These are phyloP conservation scores for Oryzias curvinotus DNA, from an alignment of 2,113 vertebrate genomes.

Conservation along the genomic window DNA sequence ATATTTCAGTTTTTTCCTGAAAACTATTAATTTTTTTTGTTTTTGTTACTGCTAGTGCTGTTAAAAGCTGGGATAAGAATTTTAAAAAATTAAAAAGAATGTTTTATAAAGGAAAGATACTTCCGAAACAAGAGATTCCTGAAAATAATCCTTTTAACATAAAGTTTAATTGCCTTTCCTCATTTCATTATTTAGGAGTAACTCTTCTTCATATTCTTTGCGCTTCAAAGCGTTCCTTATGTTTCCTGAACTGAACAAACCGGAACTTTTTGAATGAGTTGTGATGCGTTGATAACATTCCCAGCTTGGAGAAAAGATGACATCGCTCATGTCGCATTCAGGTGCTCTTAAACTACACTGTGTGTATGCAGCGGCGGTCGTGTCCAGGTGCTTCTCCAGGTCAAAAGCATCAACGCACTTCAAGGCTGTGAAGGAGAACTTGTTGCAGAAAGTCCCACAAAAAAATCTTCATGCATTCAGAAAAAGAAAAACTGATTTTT, in stretches of 20 bases:
- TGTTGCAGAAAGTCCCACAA: conserved; percentile 32
- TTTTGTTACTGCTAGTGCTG: neutral
- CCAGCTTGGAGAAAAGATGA: conserved; percentile 9
- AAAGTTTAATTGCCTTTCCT: neutral
- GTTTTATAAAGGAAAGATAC: too few relatives aligned
- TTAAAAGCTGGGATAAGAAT: too few relatives aligned
- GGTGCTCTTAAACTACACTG: conserved; percentile 55
- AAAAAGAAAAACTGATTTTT: conserved; percentile 18
- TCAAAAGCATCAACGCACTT: conserved; percentile 24
- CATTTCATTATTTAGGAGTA: neutral
- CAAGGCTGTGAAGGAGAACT: conserved; percentile 29
- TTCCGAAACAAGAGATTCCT: too few relatives aligned
- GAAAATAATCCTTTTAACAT: neutral
- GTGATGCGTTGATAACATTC: neutral
- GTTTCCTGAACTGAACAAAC: neutral
- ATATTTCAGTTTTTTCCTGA: too few relatives aligned
- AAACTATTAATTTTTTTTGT: neutral
- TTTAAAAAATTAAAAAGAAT: too few relatives aligned
- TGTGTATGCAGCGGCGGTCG: conserved; percentile 39
- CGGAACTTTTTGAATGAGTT: conserved; percentile 6
- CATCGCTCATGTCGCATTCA: conserved; percentile 55
- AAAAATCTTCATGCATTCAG: conserved; percentile 40
- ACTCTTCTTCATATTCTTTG: too few relatives aligned
- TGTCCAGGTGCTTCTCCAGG: conserved; percentile 54
- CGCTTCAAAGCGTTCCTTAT: too few relatives aligned